Conservation (phyloP, 92 coral and sea anemone species). For the Zoanthus solanderi region DNA sequence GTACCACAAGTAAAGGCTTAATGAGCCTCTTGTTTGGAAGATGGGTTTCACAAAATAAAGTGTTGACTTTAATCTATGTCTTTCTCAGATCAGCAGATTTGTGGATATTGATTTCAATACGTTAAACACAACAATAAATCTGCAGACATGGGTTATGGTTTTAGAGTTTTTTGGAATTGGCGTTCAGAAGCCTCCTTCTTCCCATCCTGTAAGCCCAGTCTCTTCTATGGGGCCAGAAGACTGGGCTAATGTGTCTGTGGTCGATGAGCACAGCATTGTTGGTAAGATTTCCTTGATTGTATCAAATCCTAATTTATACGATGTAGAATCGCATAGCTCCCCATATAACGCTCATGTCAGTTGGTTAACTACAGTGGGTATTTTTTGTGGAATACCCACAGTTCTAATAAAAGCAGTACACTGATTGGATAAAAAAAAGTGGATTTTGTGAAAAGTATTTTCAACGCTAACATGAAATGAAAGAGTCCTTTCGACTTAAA, state of each 20-base stretch:
- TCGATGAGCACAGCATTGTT: neutral
- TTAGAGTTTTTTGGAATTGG: slow-evolving; percentile 99
- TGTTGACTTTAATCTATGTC: neutral
- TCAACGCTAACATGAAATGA: too few species aligned
- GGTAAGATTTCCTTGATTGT: neutral
- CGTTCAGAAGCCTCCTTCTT: slow-evolving; percentile 70
- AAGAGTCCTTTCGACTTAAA: too few species aligned
- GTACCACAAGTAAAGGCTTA: too few species aligned
- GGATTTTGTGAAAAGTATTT: too few species aligned
- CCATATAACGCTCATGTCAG: too few species aligned
- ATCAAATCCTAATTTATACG: neutral
- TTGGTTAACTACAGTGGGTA: too few species aligned
- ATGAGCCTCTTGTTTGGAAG: too few species aligned
- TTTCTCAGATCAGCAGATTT: slow-evolving; percentile 75
- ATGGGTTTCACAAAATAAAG: too few species aligned
- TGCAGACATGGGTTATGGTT: slow-evolving; percentile 98
- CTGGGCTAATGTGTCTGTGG: neutral
- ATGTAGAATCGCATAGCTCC: too few species aligned
- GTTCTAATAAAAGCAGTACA: too few species aligned
- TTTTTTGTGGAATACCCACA: too few species aligned
- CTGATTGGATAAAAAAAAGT: too few species aligned
- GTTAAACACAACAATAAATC: slow-evolving; percentile 88
- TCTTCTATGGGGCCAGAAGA: slow-evolving; percentile 52
- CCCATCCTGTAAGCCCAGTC: slow-evolving; percentile 69
- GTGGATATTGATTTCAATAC: slow-evolving; percentile 94